Percentiles rank a stretch among this genome's conserved stretches.
These are phyloP conservation scores for Hypsopygia costalis DNA, from an alignment of 2,888 invertebrate species.

Conservation along the genomic window DNA sequence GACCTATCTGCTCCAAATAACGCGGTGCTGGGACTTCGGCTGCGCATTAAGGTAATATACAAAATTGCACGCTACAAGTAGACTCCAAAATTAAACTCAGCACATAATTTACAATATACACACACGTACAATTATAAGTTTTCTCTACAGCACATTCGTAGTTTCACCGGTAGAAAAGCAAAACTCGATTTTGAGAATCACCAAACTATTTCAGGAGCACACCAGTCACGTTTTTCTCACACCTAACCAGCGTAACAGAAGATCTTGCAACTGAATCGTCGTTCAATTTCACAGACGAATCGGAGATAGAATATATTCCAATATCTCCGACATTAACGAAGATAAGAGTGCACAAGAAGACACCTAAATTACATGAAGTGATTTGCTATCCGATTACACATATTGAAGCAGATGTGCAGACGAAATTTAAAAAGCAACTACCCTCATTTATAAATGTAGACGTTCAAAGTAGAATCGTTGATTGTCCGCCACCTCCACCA, in stretches of 20 bases:
- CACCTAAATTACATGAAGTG: constrained; percentile 74
- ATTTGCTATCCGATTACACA: constrained; percentile 81
- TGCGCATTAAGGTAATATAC: constrained; percentile 50
- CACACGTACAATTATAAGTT: constrained; percentile 26
- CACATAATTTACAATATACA: constrained; percentile 27
- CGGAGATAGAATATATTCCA: constrained; percentile 90
- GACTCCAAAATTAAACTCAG: constrained; percentile 74
- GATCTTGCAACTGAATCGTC: constrained; percentile 40
- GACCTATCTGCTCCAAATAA: constrained; percentile 42
- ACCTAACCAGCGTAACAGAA: constrained; percentile 47
- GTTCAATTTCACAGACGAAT: constrained; percentile 84
- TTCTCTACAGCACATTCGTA: constrained; percentile 44
- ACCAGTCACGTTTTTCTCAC: constrained; percentile 60
- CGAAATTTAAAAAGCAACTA: constrained; percentile 80
- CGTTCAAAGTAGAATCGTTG: constrained; percentile 37
- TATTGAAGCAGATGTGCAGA: constrained; percentile 42
- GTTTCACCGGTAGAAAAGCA: constrained; percentile 47
- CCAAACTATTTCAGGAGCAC: constrained; percentile 53
- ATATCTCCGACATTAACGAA: constrained; percentile 90
- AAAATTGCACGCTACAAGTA: constrained; percentile 53
- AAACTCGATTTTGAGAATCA: constrained; percentile 49
- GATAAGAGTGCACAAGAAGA: constrained; percentile 87
- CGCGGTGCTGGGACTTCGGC: constrained; percentile 61
- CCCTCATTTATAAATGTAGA: constrained; percentile 76
- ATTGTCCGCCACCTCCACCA: constrained; percentile 85